Percentiles rank a stretch among this genome's conserved stretches.
These are phyloP conservation scores for Eupsilia transversa DNA, from an alignment of 2,888 invertebrate species.

Conservation along the genomic window DNA sequence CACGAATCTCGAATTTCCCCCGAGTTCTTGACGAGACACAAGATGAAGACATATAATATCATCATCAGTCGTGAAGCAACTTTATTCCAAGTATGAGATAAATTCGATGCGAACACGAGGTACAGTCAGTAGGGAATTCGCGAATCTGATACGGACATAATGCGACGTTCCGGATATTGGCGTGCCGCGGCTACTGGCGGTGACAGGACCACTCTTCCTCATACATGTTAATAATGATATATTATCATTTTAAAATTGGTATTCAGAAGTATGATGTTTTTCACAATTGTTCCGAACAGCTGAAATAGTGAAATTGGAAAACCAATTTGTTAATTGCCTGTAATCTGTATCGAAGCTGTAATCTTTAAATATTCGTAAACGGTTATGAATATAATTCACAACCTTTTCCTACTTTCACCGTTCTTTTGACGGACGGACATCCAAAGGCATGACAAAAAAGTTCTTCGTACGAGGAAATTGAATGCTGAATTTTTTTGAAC, in stretches of 20 bases:
- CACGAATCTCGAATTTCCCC: conserved; percentile 78
- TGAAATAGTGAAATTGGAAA: conserved; percentile 25
- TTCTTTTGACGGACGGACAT: conserved; percentile 21
- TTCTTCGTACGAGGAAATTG: conserved; percentile 47
- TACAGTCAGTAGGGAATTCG: conserved; percentile 69
- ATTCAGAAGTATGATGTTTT: conserved; percentile 1
- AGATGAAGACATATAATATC: conserved; percentile 71
- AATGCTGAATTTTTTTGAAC: conserved; percentile 46
- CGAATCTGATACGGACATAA: conserved; percentile 70
- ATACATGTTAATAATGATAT: conserved; percentile 33
- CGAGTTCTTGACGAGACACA: conserved; percentile 72
- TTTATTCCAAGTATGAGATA: conserved; percentile 68
- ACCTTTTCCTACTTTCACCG: conserved; percentile 16
- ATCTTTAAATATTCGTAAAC: conserved; percentile 4
- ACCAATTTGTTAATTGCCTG: conserved; percentile 23
- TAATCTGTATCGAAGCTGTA: conserved; percentile 4
- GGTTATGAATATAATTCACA: conserved; percentile 15
- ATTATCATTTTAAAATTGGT: conserved; percentile 34
- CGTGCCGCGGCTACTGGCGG: conserved; percentile 58
- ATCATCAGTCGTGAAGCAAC: conserved; percentile 70
- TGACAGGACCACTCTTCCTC: conserved; percentile 37
- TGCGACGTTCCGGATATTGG: conserved; percentile 69
- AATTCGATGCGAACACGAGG: conserved; percentile 66
- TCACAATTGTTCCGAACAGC: conserved; percentile 3
- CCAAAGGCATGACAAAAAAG: conserved; percentile 38